Conservation (phyloP, 2,888 invertebrate genomes). For the Hedychridium roseum region DNA sequence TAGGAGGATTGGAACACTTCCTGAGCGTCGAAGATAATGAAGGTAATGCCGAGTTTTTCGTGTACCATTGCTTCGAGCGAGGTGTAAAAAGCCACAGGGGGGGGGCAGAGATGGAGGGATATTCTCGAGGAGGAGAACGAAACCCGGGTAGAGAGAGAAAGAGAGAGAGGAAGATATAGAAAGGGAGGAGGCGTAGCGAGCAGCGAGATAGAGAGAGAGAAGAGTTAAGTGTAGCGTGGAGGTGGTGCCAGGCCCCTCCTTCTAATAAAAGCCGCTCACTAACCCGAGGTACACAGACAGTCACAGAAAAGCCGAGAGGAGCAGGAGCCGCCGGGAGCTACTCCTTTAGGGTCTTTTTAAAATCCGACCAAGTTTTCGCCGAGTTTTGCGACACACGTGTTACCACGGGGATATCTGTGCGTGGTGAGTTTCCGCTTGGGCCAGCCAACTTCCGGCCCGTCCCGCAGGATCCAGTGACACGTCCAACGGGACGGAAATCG, state of each 20-base stretch:
- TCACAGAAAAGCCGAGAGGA: slow-evolving; percentile 59
- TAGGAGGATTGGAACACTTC: too few relatives aligned
- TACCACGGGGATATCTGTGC: slow-evolving; percentile 35
- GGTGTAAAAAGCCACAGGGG: neutral
- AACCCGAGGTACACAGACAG: slow-evolving; percentile 62
- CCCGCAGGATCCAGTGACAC: slow-evolving; percentile 9
- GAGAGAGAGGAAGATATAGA: neutral
- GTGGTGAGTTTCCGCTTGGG: slow-evolving; percentile 46
- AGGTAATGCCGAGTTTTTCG: too few relatives aligned
- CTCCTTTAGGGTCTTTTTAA: slow-evolving; percentile 42
- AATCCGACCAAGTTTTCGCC: slow-evolving; percentile 19
- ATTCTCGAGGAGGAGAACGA: neutral
- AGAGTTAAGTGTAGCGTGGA: slow-evolving; percentile 57
- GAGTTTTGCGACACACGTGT: slow-evolving; percentile 11
- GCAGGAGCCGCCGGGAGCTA: slow-evolving; percentile 55
- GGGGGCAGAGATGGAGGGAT: neutral
- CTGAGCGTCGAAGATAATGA: too few relatives aligned
- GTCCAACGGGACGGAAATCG: slow-evolving; percentile 5
- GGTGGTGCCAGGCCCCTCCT: slow-evolving; percentile 61
- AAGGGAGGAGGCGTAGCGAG: neutral
- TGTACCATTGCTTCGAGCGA: too few relatives aligned
- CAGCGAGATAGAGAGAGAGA: slow-evolving; percentile 14
- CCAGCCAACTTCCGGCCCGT: neutral
- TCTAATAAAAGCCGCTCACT: slow-evolving; percentile 64
- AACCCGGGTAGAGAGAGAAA: neutral